phyloP scores from a whole-genome alignment of 1,140 invertebrate genomes.

The Bombus soroeensis region DNA sequence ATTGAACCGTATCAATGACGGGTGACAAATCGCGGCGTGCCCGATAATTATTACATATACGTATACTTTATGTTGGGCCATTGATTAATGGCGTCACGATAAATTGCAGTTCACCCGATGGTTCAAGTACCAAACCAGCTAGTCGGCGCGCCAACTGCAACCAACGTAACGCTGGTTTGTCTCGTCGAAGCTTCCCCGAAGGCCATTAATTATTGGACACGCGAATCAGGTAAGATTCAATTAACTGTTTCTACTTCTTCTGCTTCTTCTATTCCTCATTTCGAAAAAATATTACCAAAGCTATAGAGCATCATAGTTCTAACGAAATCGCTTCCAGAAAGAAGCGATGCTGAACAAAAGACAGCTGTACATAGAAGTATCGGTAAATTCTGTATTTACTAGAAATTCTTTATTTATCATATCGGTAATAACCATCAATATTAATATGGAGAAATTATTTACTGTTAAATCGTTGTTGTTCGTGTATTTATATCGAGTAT shows the following conservation, averaged over 20 bases:
- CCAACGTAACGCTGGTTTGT: conserved; percentile 93
- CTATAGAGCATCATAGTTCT: background rate
- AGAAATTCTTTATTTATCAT: background rate
- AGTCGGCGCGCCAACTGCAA: conserved; percentile 90
- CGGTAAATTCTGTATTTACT: background rate
- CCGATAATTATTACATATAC: conserved; percentile 54
- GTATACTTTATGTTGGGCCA: conserved; percentile 44
- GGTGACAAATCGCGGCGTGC: conserved; percentile 33
- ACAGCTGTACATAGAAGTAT: background rate
- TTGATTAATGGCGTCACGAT: conserved; percentile 63
- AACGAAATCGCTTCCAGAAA: background rate
- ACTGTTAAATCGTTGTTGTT: too few species aligned
- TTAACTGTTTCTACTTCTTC: conserved; percentile 36
- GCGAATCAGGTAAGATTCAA: conserved; percentile 87
- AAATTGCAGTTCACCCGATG: conserved; percentile 90
- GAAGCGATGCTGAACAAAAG: background rate
- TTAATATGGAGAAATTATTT: background rate
- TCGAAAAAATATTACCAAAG: background rate
- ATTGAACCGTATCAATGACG: conserved; percentile 23
- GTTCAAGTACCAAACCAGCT: conserved; percentile 93
- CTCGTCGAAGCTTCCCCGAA: conserved; percentile 93
- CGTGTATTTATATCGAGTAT: too few species aligned
- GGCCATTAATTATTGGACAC: conserved; percentile 94
- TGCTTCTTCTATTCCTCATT: too few species aligned
- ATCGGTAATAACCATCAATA: background rate